Evolutionary conservation across 92 coral and sea anemone species (phyloP).

Genomic region (Metridium senile): DNA sequence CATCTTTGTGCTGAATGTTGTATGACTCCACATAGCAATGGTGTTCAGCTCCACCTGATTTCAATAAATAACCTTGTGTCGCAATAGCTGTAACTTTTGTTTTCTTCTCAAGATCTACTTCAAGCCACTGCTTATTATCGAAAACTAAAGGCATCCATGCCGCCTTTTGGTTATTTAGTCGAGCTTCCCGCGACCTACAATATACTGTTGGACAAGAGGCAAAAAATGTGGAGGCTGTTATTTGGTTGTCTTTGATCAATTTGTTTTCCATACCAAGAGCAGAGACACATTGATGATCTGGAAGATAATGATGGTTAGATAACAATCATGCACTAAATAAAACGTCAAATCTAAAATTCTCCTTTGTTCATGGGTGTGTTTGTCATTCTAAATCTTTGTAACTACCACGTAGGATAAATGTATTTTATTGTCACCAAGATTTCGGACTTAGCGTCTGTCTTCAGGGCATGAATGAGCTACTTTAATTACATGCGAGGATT

Average conservation of each 20-base stretch:
- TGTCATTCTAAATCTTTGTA: too few relatives aligned
- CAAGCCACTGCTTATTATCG: background rate
- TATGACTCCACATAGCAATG: background rate
- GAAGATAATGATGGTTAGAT: too few relatives aligned
- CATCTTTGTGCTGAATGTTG: background rate
- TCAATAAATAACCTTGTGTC: background rate
- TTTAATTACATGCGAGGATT: too few relatives aligned
- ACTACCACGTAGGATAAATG: too few relatives aligned
- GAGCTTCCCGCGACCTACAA: background rate
- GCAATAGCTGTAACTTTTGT: background rate
- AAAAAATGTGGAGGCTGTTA: background rate
- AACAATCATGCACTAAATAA: too few relatives aligned
- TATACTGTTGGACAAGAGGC: background rate
- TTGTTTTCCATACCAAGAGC: background rate
- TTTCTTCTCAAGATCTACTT: background rate
- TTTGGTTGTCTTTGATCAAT: background rate
- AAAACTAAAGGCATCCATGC: background rate
- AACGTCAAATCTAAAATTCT: too few relatives aligned
- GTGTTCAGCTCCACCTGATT: too few relatives aligned
- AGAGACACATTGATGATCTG: background rate
- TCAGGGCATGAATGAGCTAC: too few relatives aligned
- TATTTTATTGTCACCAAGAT: too few relatives aligned
- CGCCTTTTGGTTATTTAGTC: background rate
- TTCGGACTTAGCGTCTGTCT: too few relatives aligned
- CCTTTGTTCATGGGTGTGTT: too few relatives aligned